Evolutionary conservation across 92 coral and sea anemone genomes (phyloP), one percentile per base, ranked within the genome.

Genomic region (Palythoa grandiflora): DNA sequence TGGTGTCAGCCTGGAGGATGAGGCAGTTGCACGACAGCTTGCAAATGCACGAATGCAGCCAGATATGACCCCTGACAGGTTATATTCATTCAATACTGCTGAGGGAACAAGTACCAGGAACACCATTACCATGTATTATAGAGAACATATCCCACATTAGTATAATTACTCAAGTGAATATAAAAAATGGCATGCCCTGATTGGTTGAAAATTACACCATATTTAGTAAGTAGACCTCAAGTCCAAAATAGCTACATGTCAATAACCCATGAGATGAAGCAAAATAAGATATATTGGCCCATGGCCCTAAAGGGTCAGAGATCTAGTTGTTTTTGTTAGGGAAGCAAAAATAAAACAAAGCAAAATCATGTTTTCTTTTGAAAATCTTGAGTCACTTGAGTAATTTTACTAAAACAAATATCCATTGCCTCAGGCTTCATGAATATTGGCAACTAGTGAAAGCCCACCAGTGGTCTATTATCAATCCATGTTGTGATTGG

Each of bases 1-100:
- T 36, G 76, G 51, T 71, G 76, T 36, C 50, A 71, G 48, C n/a
- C 50, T 71, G 48, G 76, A 71, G 44, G 86, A 92, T 89, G 94
- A 84, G 35, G 87, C 68, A 84, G 71, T 88, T 16, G 78, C 47
- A 21, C 54, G 78, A 19, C 79, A 75, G 63, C 50, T 83, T 40
- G 63, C 72, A 66, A 11, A 68, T 68, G 73, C 6, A 19, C 2
- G 72, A 66, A n/a, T 7, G 72, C 35, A 66, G 75, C 75, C 75
- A 28, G 75, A 35, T 71, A 71, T 71, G 48, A 39, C 76, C 48
- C 76, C 76, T 16, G 76, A 71, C 76, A 36, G 51, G 48, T 39
- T 71, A 36, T 71, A 71, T 71, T 71, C 76, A 71, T 71, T 71
- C 48, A 71, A 71, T 39, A 71, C 76, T 38, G 76, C 76, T 36